A percentile compares a stretch with the other conserved stretches of the same genome.
Conservation (phyloP, 2,113 vertebrate genomes). For the Rhombomys opimus region DNA sequence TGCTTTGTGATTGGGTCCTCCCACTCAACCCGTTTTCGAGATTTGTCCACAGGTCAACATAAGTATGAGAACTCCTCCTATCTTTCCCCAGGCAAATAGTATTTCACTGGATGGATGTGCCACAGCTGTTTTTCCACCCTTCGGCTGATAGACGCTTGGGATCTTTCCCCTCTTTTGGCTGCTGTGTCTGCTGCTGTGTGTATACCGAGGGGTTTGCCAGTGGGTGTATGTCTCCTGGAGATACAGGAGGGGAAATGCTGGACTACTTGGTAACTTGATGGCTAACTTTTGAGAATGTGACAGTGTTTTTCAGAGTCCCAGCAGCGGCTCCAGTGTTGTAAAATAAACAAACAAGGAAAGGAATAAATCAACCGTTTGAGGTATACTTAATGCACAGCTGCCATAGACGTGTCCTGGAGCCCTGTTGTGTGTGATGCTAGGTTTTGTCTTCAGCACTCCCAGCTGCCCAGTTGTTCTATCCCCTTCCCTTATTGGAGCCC, state of each 20-base stretch:
- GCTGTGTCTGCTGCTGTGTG: not conserved
- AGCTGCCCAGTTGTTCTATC: not conserved
- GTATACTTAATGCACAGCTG: not conserved
- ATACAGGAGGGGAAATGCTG: not conserved
- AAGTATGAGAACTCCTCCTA: not conserved
- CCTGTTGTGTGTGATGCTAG: not conserved
- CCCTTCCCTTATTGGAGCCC: not conserved
- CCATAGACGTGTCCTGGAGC: no score
- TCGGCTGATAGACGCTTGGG: no score
- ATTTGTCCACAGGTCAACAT: accelerated
- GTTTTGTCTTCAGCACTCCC: not conserved
- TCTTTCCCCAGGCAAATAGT: not conserved
- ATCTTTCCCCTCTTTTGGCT: not conserved
- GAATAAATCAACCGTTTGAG: not conserved
- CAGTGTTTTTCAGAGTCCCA: not conserved
- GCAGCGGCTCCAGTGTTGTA: not conserved
- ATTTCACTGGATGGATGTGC: not conserved
- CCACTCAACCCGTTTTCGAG: not conserved
- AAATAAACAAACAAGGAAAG: not conserved
- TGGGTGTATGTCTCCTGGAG: not conserved
- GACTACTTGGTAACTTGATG: not conserved
- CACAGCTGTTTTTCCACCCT: not conserved
- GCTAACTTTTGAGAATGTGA: not conserved
- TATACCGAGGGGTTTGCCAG: not conserved
- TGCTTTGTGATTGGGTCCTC: not conserved